These are phyloP conservation scores for Theocolax elegans DNA, from an alignment of 1,140 invertebrate species.

Conservation along the genomic window DNA sequence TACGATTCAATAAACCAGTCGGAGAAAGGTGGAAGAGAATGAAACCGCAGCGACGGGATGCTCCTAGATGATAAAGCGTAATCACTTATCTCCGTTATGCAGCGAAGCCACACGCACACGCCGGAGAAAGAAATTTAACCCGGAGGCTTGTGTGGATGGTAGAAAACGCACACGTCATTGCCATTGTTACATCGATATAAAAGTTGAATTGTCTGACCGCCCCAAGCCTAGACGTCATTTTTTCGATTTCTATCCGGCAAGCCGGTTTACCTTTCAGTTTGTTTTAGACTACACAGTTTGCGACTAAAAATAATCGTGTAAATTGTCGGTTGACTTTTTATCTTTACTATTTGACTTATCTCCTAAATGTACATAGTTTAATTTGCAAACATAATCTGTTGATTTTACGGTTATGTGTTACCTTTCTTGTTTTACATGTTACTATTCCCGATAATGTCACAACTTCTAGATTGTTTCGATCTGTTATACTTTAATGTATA, in stretches of 20 bases:
- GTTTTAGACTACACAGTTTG: too few relatives aligned
- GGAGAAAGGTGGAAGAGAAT: neutral
- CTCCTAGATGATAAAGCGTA: constrained; percentile 7
- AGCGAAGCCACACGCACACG: neutral
- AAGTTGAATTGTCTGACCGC: constrained; percentile 1
- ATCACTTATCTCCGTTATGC: constrained; percentile 21
- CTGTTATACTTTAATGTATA: too few relatives aligned
- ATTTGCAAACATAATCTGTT: too few relatives aligned
- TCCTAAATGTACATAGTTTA: too few relatives aligned
- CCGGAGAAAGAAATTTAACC: neutral
- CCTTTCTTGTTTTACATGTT: too few relatives aligned
- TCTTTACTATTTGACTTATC: too few relatives aligned
- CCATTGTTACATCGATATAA: constrained; percentile 29
- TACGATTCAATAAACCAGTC: too few relatives aligned
- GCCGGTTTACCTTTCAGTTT: neutral
- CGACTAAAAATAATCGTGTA: too few relatives aligned
- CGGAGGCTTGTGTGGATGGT: neutral
- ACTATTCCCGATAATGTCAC: too few relatives aligned
- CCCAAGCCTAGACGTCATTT: neutral
- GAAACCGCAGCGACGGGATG: neutral
- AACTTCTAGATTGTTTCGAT: too few relatives aligned
- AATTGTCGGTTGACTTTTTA: too few relatives aligned
- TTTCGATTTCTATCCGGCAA: neutral
- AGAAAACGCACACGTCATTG: constrained; percentile 2
- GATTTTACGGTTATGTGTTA: too few relatives aligned